Percentiles rank a stretch among this genome's conserved stretches.
These are phyloP conservation scores for Ruditapes philippinarum DNA, from an alignment of 1,140 invertebrate species.

Conservation along the genomic window DNA sequence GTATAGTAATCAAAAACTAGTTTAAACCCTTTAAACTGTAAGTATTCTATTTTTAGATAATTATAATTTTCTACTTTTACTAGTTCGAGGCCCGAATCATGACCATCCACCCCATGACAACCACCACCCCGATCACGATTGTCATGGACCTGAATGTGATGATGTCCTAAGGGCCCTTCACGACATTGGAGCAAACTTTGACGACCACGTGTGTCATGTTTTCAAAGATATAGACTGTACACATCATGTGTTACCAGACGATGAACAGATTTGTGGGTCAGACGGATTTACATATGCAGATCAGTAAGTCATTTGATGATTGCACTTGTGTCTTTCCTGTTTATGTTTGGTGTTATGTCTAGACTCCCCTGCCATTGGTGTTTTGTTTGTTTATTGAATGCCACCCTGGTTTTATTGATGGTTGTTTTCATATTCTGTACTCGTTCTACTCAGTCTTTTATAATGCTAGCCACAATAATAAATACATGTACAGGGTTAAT, in stretches of 20 bases:
- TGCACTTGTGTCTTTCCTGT: background rate
- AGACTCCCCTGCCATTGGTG: background rate
- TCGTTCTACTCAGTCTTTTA: background rate
- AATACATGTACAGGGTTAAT: too few species aligned
- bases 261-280: background rate
- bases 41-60: too few species aligned
- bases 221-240: background rate
- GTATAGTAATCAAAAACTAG: too few species aligned
- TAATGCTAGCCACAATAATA: too few species aligned
- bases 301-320: background rate
- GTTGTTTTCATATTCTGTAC: background rate
- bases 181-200: background rate
- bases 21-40: too few species aligned
- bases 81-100: too few species aligned
- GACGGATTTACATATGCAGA: background rate
- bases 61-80: too few species aligned
- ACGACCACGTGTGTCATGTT: background rate
- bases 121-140: background rate
- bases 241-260: background rate
- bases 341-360: background rate
- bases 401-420: too few species aligned
- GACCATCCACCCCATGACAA: background rate
- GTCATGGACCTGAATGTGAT: background rate
- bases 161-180: background rate
- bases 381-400: too few species aligned